Evolutionary conservation across 2,797 vertebrate species (phyloP), one percentile per base, ranked within the genome.

Genomic region (Mycteria americana): DNA sequence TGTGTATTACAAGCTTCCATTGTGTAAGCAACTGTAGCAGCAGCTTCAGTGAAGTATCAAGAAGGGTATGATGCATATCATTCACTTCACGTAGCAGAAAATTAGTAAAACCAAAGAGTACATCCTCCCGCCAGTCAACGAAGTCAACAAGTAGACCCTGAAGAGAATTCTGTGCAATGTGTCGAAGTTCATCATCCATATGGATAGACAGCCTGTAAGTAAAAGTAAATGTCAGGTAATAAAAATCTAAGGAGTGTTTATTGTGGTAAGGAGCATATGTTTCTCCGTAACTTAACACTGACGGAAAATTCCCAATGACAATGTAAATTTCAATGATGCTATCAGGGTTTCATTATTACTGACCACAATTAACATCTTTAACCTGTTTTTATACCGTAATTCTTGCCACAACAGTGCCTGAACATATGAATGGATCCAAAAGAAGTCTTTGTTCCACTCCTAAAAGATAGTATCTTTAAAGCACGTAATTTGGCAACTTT

Each of bases 121-220:
- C 99, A 13, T 99, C 99, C 97, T 99, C 99, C 84, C 99, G 98
- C 99, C 99, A 99, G 97, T 99, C 99, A 6, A 99, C 98, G 97
- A 99, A 99, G 97, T 99, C 99, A 64, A 99, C 98, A 73, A 99
- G 98, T 59, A 99, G 97, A 83, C 99, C 99, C 98, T 99, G 99
- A 91, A 99, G 98, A 90, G 99, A 99, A 94, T 99, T 99, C 97
- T 99, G 99, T 65, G 99, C 99, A 96, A 99, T 99, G 37, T 99
- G 99, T 43, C 99, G 98, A 75, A 99, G 99, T 93, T 99, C 99
- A 93, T 99, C 99, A 62, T 99, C 99, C 99, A 99, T 99, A 94
- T 99, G 99, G 82, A 99, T 99, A 4, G 99, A 99, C 19, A 99
- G 98, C 93, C 99, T 99, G 96, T 7, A 77, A 91, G 59, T 6